phyloP scores from a whole-genome alignment of 2,888 invertebrate genomes.

The Cremastinae sp. region DNA sequence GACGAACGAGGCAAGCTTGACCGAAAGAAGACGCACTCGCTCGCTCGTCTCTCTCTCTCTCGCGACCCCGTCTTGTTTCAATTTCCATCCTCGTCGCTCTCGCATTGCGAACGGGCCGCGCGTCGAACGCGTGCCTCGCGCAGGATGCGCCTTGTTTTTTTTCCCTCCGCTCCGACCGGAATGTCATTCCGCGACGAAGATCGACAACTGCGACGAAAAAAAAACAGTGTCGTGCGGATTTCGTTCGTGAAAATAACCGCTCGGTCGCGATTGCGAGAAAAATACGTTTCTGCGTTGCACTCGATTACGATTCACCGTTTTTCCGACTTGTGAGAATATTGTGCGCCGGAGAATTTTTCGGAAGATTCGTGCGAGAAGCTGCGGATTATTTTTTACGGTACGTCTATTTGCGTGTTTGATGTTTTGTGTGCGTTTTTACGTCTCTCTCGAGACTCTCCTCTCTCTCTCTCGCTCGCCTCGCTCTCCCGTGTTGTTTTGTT shows the following conservation, averaged over 20 bases:
- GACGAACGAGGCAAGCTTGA: constrained; percentile 28
- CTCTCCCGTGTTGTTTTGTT: too few species aligned
- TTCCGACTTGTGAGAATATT: too few species aligned
- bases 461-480: neutral
- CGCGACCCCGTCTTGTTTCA: constrained; percentile 17
- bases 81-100: constrained; percentile 25
- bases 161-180: neutral
- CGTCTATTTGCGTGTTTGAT: neutral
- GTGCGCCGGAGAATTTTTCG: too few species aligned
- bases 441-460: neutral
- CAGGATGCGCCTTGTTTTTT: neutral
- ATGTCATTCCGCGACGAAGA: constrained; percentile 30
- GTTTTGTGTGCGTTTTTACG: neutral
- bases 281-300: neutral
- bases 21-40: constrained; percentile 20
- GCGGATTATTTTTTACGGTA: neutral
- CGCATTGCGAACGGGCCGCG: constrained; percentile 13
- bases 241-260: constrained; percentile 11
- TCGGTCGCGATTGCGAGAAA: neutral
- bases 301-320: too few species aligned
- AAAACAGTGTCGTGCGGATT: constrained; percentile 40
- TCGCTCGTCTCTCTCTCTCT: constrained; percentile 14
- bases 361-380: neutral
- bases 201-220: constrained; percentile 21
- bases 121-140: constrained; percentile 39